Percentiles rank a stretch among this genome's conserved stretches.
phyloP scores from a whole-genome alignment of 2,888 invertebrate genomes.

The Himalopsyche japonica region DNA sequence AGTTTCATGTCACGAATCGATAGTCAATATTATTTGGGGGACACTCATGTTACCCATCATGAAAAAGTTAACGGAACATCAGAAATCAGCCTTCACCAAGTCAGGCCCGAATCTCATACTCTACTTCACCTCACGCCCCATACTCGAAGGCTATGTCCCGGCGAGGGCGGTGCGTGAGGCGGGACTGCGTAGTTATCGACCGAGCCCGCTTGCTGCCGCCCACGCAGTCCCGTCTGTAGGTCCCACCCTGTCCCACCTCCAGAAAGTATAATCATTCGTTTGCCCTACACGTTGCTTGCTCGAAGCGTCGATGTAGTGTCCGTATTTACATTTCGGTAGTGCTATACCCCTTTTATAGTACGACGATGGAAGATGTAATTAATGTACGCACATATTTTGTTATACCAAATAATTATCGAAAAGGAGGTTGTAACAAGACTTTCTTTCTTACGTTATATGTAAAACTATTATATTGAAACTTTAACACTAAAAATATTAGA shows the following conservation, averaged over 20 bases:
- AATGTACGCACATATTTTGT: no score
- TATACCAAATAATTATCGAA: no score
- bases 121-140: background rate
- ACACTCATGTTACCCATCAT: background rate
- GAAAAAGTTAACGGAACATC: background rate
- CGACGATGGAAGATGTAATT: no score
- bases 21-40: background rate
- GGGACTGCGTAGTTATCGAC: constrained; percentile 12
- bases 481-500: no score
- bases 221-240: background rate
- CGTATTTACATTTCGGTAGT: no score
- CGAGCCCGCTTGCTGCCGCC: constrained; percentile 3
- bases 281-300: background rate
- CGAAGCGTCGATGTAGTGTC: background rate
- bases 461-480: no score
- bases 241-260: background rate
- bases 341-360: no score
- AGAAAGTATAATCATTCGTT: background rate
- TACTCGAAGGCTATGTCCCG: background rate
- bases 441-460: no score
- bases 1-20: background rate
- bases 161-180: background rate
- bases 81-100: background rate
- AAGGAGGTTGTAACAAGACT: no score
- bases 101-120: background rate